Evolutionary conservation across 1,140 invertebrate genomes (phyloP).

Genomic region (Thaumetopoea pityocampa): DNA sequence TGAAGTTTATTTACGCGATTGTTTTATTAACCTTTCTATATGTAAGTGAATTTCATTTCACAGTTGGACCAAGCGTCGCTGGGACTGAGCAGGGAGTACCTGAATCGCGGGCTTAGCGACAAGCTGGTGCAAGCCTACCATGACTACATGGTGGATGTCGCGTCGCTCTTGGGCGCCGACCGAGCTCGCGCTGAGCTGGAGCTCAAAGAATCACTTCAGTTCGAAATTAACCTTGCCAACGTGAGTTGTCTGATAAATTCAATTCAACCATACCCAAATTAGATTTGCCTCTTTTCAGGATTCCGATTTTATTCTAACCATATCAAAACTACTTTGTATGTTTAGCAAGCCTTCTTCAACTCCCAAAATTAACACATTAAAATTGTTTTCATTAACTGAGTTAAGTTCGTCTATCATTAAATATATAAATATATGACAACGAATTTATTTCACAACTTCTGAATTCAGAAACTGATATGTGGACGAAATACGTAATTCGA

Average conservation of each 20-base stretch:
- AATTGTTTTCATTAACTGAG: no score
- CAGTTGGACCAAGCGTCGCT: slow-evolving; percentile 95
- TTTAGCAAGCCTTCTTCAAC: no score
- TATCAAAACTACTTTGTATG: no score
- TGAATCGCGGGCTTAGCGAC: slow-evolving; percentile 88
- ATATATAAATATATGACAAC: no score
- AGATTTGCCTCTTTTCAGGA: background rate
- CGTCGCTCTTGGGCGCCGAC: slow-evolving; percentile 90
- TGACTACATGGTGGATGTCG: slow-evolving; percentile 91
- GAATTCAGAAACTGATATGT: no score
- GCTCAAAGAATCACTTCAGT: slow-evolving; percentile 88
- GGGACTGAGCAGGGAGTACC: slow-evolving; percentile 91
- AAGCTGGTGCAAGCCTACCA: slow-evolving; percentile 88
- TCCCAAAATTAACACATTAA: no score
- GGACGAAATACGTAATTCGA: no score
- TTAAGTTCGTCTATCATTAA: no score
- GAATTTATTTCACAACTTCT: no score
- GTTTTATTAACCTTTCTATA: background rate
- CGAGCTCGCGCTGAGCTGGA: slow-evolving; percentile 82
- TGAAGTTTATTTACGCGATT: slow-evolving; percentile 7
- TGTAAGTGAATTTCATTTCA: slow-evolving; percentile 22
- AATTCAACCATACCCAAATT: no score
- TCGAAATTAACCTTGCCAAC: slow-evolving; percentile 96
- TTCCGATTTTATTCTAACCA: background rate
- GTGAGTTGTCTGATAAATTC: slow-evolving; percentile 82